Conservation (phyloP, 2,888 invertebrate species). For the Epicampocera succincta region DNA sequence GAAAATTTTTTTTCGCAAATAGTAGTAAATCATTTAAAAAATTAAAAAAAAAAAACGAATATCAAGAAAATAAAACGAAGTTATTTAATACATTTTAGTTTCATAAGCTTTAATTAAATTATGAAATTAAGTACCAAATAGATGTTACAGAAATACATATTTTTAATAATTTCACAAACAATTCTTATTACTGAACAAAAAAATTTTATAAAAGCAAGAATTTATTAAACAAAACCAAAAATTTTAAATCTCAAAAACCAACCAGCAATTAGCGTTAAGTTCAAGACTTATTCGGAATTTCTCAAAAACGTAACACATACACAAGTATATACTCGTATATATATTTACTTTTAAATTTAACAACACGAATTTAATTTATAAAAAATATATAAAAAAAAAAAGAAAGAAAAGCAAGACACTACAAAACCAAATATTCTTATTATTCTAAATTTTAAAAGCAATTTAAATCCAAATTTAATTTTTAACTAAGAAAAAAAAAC, state of each 20-base stretch:
- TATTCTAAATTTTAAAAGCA: slow-evolving; percentile 68
- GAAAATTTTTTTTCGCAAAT: slow-evolving; percentile 8
- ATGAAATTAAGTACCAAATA: slow-evolving; percentile 26
- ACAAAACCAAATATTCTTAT: slow-evolving; percentile 46
- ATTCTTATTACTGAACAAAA: slow-evolving; percentile 28
- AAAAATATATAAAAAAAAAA: slow-evolving; percentile 17
- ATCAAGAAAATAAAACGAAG: slow-evolving; percentile 26
- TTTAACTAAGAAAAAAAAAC: slow-evolving; percentile 21
- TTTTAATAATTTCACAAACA: slow-evolving; percentile 46
- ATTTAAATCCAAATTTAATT: slow-evolving; percentile 60
- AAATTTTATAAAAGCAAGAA: slow-evolving; percentile 23
- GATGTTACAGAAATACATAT: slow-evolving; percentile 27
- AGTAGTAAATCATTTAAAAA: neutral
- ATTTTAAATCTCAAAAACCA: slow-evolving; percentile 9
- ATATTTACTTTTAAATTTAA: slow-evolving; percentile 19
- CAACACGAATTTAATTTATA: slow-evolving; percentile 65
- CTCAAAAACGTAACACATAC: slow-evolving; percentile 17
- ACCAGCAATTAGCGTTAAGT: slow-evolving; percentile 49
- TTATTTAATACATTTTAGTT: neutral
- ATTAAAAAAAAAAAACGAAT: slow-evolving; percentile 4
- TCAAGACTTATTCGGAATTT: slow-evolving; percentile 51
- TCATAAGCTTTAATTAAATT: slow-evolving; percentile 9
- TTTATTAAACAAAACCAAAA: neutral
- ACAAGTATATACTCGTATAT: no score
- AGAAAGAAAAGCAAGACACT: neutral